Conservation (phyloP, 2,797 vertebrate species). For the Novumbra hubbsi region DNA sequence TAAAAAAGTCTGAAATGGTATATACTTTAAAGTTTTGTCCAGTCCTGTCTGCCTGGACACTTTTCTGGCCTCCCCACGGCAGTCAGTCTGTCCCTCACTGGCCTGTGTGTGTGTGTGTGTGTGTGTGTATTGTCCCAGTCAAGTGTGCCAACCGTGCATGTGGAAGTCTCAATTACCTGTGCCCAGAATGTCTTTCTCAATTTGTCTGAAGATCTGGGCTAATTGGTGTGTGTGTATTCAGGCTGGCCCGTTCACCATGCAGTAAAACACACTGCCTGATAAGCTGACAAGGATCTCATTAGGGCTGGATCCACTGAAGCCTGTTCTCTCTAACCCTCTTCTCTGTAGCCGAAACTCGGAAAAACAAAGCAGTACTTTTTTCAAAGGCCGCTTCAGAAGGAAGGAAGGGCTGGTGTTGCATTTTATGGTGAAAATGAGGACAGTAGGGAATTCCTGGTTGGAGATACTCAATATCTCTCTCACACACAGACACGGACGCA, state of each 20-base stretch:
- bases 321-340: slow-evolving; percentile 23
- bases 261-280: slow-evolving; percentile 29
- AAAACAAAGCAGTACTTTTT: slow-evolving; percentile 35
- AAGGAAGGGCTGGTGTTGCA: slow-evolving; percentile 7
- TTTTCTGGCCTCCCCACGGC: neutral
- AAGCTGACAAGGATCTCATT: slow-evolving; percentile 46
- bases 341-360: slow-evolving; percentile 34
- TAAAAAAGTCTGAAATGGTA: too few species aligned
- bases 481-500: too few species aligned
- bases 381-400: slow-evolving; percentile 38
- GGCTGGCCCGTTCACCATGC: slow-evolving; percentile 24
- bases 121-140: slow-evolving; percentile 9
- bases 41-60: neutral
- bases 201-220: slow-evolving; percentile 19
- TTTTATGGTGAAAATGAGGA: slow-evolving; percentile 34
- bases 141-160: slow-evolving; percentile 15
- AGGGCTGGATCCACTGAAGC: slow-evolving; percentile 45
- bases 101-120: neutral
- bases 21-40: neutral
- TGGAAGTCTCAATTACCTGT: slow-evolving; percentile 19
- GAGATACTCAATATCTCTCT: slow-evolving; percentile 32
- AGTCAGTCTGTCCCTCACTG: too few species aligned
- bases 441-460: slow-evolving; percentile 53
- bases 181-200: neutral
- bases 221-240: slow-evolving; percentile 13